Evolutionary conservation across 2,797 vertebrate genomes (phyloP).

Genomic region (Oreonectes daqikongensis): DNA sequence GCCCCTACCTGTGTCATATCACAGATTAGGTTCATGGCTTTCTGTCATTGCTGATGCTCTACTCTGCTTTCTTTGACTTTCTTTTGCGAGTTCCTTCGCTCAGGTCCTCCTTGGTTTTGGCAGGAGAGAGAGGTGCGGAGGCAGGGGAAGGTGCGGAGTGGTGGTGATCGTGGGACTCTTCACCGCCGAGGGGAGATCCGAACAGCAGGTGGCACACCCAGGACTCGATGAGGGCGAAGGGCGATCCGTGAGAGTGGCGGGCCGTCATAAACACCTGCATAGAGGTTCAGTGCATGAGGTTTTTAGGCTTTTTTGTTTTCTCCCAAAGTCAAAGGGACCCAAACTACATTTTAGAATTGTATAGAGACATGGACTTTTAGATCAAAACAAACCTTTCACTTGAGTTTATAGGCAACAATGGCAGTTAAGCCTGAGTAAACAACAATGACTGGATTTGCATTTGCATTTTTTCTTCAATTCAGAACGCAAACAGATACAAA

Average conservation of each 20-base stretch:
- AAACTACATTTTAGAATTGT: too few relatives aligned
- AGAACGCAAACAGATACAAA: background rate
- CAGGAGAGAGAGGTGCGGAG: constrained; percentile 70
- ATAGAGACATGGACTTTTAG: background rate
- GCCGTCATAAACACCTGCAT: constrained; percentile 90
- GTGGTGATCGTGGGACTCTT: constrained; percentile 79
- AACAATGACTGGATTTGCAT: background rate
- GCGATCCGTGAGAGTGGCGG: constrained; percentile 93
- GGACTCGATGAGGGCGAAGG: constrained; percentile 87
- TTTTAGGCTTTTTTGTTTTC: background rate
- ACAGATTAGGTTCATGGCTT: constrained; percentile 52
- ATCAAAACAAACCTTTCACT: background rate
- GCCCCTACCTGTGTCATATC: constrained; percentile 58
- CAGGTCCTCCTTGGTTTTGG: constrained; percentile 92
- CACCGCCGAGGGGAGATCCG: constrained; percentile 74
- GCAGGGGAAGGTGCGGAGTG: constrained; percentile 67
- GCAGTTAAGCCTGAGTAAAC: background rate
- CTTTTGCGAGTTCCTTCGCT: constrained; percentile 91
- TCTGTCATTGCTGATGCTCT: constrained; percentile 55
- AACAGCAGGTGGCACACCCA: constrained; percentile 89
- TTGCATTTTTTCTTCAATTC: background rate
- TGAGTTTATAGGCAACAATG: background rate
- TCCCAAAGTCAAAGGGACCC: background rate
- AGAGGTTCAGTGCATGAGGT: background rate
- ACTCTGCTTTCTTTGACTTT: constrained; percentile 96